Evolutionary conservation across 2,113 vertebrate genomes (phyloP).

Genomic region (Pachycephala philippinensis): DNA sequence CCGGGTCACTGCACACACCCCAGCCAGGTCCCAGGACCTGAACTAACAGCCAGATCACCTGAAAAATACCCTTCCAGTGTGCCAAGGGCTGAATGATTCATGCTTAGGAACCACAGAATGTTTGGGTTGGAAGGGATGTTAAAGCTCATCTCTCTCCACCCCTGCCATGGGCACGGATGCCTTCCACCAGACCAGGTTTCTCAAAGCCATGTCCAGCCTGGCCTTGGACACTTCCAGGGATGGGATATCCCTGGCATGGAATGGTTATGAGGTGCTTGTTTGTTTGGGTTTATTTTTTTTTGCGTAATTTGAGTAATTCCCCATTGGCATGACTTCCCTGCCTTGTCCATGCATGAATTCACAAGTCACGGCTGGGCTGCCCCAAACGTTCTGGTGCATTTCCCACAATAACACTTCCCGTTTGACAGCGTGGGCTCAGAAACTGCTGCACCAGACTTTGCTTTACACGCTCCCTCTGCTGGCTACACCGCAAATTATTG

Average conservation of each 20-base stretch:
- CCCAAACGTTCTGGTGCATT: background rate
- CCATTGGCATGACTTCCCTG: background rate
- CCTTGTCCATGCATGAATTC: background rate
- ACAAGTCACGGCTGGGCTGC: background rate
- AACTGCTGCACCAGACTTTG: background rate
- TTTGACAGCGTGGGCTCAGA: fast-evolving
- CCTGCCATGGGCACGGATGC: background rate
- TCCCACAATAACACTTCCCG: fast-evolving
- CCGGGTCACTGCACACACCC: background rate
- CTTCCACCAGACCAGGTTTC: background rate
- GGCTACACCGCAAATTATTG: background rate
- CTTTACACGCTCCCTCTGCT: constrained; percentile 61
- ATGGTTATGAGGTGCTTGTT: background rate
- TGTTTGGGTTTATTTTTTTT: background rate
- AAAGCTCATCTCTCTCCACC: background rate
- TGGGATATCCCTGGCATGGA: background rate
- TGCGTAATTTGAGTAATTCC: background rate
- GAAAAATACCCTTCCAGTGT: background rate
- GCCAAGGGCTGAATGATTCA: background rate
- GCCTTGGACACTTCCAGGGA: background rate
- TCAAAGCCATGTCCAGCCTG: background rate
- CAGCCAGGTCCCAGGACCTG: background rate
- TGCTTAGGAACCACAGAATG: background rate
- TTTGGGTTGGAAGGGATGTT: background rate
- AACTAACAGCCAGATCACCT: background rate